Percentiles rank a stretch among this genome's conserved stretches.
These are phyloP conservation scores for Coleophora flavipennella DNA, from an alignment of 2,888 invertebrate species.

Conservation along the genomic window DNA sequence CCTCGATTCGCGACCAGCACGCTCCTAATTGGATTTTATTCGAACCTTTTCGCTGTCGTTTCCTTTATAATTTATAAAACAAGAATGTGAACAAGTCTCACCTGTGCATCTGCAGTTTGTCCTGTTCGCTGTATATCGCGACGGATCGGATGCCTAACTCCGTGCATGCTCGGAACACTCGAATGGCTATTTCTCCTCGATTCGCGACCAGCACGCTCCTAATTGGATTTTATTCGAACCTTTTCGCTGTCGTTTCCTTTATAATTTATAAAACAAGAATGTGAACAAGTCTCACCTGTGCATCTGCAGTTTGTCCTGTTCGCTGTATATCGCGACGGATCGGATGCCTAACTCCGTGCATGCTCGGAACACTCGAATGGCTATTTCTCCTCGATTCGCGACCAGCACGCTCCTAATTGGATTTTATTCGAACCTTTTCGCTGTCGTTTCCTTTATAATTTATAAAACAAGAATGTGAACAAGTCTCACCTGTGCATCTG, in stretches of 20 bases:
- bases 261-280: too few relatives aligned
- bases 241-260: too few relatives aligned
- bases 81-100: too few relatives aligned
- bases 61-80: too few relatives aligned
- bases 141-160: slow-evolving; percentile 97
- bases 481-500: slow-evolving; percentile 95
- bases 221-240: slow-evolving; percentile 91
- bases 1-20: slow-evolving; percentile 98
- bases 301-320: slow-evolving; percentile 97
- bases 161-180: slow-evolving; percentile 97
- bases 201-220: slow-evolving; percentile 97
- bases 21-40: slow-evolving; percentile 91
- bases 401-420: slow-evolving; percentile 95
- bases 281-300: too few relatives aligned
- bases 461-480: too few relatives aligned
- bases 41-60: too few relatives aligned
- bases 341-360: slow-evolving; percentile 97
- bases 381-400: slow-evolving; percentile 98
- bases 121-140: slow-evolving; percentile 98
- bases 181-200: slow-evolving; percentile 97
- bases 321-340: slow-evolving; percentile 98
- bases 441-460: too few relatives aligned
- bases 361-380: slow-evolving; percentile 97
- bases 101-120: slow-evolving; percentile 95
- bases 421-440: too few relatives aligned